A percentile compares a stretch with the other conserved stretches of the same genome.
Evolutionary conservation across 2,797 vertebrate species (phyloP).

Genomic region (Nyctalus aviator): DNA sequence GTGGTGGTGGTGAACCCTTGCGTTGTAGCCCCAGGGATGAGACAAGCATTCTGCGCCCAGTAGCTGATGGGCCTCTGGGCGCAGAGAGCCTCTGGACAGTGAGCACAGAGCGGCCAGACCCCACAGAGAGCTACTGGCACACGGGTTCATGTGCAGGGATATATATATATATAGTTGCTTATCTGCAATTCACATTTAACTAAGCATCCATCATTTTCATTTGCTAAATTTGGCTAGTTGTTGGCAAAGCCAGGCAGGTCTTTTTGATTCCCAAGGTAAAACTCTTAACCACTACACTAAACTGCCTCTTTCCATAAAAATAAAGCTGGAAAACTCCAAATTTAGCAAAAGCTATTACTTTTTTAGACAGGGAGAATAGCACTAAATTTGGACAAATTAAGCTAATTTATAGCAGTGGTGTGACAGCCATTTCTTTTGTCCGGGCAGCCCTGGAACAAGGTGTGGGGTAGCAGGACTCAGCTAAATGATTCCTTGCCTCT

Average conservation of each 20-base stretch:
- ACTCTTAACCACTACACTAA: neutral
- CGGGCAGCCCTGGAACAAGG: neutral
- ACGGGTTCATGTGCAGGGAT: no score
- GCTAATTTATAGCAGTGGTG: neutral
- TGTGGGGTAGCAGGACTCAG: neutral
- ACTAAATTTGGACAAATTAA: neutral
- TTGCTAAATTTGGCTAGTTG: neutral
- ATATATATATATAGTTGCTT: neutral
- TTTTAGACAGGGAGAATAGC: neutral
- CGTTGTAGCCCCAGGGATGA: no score
- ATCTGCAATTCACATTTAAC: conserved; percentile 26
- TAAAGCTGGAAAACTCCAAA: conserved; percentile 11
- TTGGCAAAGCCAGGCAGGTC: neutral
- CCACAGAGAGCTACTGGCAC: no score
- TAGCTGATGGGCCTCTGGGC: no score
- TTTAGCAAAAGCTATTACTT: neutral
- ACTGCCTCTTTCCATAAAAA: neutral
- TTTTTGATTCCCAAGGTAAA: conserved; percentile 18
- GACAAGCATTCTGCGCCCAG: no score
- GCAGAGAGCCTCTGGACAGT: no score
- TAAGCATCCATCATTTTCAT: neutral
- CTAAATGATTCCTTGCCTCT: neutral
- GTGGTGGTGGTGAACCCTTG: no score
- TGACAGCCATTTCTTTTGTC: neutral
- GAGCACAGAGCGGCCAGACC: no score